phyloP scores from a whole-genome alignment of 1,140 invertebrate species.

The Leptoteleia sp. region DNA sequence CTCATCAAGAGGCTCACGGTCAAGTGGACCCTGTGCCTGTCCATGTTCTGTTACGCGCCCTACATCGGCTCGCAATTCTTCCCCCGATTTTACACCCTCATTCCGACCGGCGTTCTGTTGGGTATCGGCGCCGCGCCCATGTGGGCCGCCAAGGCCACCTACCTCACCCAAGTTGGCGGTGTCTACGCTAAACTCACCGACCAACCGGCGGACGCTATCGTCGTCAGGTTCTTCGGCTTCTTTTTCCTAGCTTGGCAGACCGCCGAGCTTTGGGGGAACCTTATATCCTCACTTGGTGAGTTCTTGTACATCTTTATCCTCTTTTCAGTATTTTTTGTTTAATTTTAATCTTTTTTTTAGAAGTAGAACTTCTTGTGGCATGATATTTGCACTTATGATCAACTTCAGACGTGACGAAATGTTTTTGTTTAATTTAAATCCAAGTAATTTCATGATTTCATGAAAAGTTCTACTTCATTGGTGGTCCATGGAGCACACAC shows the following conservation, averaged over 20 bases:
- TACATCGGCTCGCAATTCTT: conserved; percentile 97
- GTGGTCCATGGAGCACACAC: too few species aligned
- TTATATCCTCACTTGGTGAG: conserved; percentile 96
- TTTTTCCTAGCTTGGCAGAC: conserved; percentile 99
- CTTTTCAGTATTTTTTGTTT: too few species aligned
- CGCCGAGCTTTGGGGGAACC: conserved; percentile 96
- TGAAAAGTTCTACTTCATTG: too few species aligned
- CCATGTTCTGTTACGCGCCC: conserved; percentile 94
- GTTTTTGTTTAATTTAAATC: too few species aligned
- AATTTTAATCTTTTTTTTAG: too few species aligned
- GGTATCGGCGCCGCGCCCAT: conserved; percentile 96
- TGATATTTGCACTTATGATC: too few species aligned
- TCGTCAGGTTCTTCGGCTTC: conserved; percentile 97
- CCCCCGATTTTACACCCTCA: conserved; percentile 92
- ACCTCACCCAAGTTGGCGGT: conserved; percentile 94
- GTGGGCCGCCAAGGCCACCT: conserved; percentile 98
- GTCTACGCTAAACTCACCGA: conserved; percentile 94
- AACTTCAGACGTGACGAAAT: too few species aligned
- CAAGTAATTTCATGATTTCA: too few species aligned
- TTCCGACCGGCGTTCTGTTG: conserved; percentile 94
- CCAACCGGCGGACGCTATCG: conserved; percentile 92
- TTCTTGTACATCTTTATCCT: too few species aligned
- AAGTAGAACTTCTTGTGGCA: too few species aligned
- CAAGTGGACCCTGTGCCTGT: conserved; percentile 96
- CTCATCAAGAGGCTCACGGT: conserved; percentile 94